phyloP scores from a whole-genome alignment of 1,140 invertebrate species.

The Laodelphax striatellus region DNA sequence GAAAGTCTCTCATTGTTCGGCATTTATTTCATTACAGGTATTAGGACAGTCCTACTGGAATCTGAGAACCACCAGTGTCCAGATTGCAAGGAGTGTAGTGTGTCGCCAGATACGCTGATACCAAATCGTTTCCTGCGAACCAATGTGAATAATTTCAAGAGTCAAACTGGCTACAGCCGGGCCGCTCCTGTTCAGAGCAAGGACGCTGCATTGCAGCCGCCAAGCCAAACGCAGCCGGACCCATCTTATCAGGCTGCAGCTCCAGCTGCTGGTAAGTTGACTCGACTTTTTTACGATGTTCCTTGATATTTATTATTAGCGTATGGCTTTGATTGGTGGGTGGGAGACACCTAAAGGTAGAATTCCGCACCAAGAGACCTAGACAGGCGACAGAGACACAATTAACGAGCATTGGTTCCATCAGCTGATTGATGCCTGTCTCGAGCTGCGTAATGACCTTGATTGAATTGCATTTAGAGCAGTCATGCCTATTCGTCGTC shows the following conservation, averaged over 20 bases:
- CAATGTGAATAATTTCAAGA: conserved; percentile 77
- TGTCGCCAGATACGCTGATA: conserved; percentile 84
- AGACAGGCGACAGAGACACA: no score
- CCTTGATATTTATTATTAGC: no score
- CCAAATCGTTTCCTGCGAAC: conserved; percentile 84
- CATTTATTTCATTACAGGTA: conserved; percentile 42
- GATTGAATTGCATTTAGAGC: no score
- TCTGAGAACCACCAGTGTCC: conserved; percentile 92
- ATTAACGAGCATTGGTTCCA: no score
- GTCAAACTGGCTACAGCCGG: conserved; percentile 66
- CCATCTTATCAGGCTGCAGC: not conserved
- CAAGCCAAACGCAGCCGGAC: not conserved
- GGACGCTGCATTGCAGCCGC: not conserved
- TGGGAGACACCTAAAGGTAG: no score
- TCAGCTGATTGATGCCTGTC: no score
- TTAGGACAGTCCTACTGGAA: conserved; percentile 74
- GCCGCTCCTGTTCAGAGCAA: not conserved
- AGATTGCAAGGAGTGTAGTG: conserved; percentile 81
- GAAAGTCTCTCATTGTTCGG: no score
- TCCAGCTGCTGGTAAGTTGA: not conserved
- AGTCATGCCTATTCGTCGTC: no score
- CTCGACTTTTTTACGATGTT: no score
- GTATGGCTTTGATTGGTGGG: no score
- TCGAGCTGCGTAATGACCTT: no score
- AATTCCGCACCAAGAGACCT: no score